Base-by-base conservation (phyloP, 2,113 vertebrate genomes). In the Nymphicus hollandicus region DNA sequence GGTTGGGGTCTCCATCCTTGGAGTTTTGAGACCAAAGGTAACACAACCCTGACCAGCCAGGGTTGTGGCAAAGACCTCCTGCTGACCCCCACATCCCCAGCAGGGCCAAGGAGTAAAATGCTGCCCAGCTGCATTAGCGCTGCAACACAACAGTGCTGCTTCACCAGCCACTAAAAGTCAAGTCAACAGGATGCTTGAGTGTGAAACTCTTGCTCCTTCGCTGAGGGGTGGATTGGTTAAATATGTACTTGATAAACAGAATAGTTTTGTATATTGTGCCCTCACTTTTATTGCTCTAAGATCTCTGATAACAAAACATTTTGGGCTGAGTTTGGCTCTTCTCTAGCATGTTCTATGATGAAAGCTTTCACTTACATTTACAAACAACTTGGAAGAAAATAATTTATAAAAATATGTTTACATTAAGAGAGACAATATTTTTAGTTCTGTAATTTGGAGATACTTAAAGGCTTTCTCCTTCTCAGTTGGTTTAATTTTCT, bases 91-190 rank as follows among this genome's bases (percentile, higher is more conserved):
- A 19, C 31, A 24, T 17, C 27, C 55, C 23, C 55, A 29, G 13
- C 1, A 3, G 11, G 33, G 16, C 37, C 33, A 50, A 53, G 23
- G 19, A 76, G n/a, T 44, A 43, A 81, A 50, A 35, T 3, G 0
- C 19, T 50, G 16, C 43, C 6, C 0, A 0, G 8, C 35, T 50
- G 22, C 2, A 0, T 50, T 56, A 44, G 47, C 33, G 46, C 14
- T 3, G 1, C 2, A 1, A 31, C 12, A 44, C 22, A 72, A 43
- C 31, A 5, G 23, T 19, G n/a, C 23, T 71, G 47, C 52, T 55
- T 55, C 41, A 39, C 12, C 46, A 49, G 53, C 20, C 41, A n/a
- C 46, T 35, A 53, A 43, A 76, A 25, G 31, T 35, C 52, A 80
- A 55, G 56, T 43, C 39, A 53, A 78, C 7, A 61, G 41, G 53